phyloP scores from a whole-genome alignment of 2,888 invertebrate genomes.

The Hyposoter dolosus region DNA sequence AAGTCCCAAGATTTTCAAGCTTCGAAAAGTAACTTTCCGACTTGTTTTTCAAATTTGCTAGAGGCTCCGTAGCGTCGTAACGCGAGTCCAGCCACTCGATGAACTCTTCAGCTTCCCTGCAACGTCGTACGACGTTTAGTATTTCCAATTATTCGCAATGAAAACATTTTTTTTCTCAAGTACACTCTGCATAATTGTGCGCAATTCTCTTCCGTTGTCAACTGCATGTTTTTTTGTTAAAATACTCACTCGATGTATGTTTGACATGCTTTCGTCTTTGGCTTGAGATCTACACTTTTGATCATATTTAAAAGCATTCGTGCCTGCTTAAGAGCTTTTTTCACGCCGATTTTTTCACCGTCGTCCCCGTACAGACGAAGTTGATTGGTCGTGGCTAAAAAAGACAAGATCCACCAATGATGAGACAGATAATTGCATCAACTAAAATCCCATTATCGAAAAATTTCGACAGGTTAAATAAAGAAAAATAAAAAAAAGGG shows the following conservation, averaged over 20 bases:
- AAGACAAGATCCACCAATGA: neutral
- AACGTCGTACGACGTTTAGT: conserved; percentile 7
- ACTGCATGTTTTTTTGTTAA: neutral
- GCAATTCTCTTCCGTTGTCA: neutral
- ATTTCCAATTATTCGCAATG: neutral
- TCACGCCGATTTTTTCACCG: conserved; percentile 86
- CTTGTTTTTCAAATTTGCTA: conserved; percentile 72
- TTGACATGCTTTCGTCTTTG: conserved; percentile 82
- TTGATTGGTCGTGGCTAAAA: conserved; percentile 76
- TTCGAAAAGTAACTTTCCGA: conserved; percentile 75
- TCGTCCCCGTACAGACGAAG: conserved; percentile 85
- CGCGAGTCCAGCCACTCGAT: conserved; percentile 80
- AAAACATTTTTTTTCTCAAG: neutral
- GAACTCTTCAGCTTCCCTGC: conserved; percentile 76
- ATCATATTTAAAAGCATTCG: conserved; percentile 85
- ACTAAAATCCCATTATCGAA: too few species aligned
- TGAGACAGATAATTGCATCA: neutral
- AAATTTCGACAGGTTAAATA: too few species aligned
- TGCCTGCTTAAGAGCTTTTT: conserved; percentile 86
- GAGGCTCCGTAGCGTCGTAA: conserved; percentile 76
- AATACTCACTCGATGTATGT: conserved; percentile 80
- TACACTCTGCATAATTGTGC: neutral
- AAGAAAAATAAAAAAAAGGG: too few species aligned
- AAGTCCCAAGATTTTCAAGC: conserved; percentile 75
- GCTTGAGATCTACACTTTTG: conserved; percentile 80